phyloP scores from a whole-genome alignment of 1,140 invertebrate species.

The Saccostrea echinata region DNA sequence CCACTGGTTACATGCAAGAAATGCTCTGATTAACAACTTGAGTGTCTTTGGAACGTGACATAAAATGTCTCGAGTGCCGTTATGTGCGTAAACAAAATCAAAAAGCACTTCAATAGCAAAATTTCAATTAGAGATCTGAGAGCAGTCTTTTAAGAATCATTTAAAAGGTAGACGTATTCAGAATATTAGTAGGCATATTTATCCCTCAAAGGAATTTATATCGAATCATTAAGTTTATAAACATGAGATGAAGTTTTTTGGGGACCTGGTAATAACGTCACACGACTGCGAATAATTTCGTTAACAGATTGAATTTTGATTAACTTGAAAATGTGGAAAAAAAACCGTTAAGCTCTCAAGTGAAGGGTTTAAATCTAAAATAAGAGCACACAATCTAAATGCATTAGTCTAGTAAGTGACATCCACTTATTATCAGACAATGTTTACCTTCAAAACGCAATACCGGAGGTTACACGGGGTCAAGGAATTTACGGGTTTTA shows the following conservation, averaged over 20 bases:
- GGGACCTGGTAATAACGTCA: background rate
- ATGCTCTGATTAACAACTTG: no score
- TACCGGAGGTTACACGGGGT: background rate
- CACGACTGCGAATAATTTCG: background rate
- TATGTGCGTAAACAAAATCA: background rate
- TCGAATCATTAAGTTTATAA: background rate
- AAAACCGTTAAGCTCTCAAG: background rate
- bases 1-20: no score
- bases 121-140: constrained; percentile 23
- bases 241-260: background rate
- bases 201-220: background rate
- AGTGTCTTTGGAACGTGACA: no score
- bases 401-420: background rate
- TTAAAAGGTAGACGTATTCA: background rate
- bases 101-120: background rate
- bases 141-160: background rate
- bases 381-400: constrained; percentile 26
- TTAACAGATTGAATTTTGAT: background rate
- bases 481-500: background rate
- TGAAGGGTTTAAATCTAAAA: constrained; percentile 18
- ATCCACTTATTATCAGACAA: background rate
- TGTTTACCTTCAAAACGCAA: background rate
- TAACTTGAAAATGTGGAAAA: background rate
- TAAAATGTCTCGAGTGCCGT: background rate
- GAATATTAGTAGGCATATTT: background rate